Base-by-base conservation (phyloP, 2,113 vertebrate genomes). In the Zapus hudsonius region DNA sequence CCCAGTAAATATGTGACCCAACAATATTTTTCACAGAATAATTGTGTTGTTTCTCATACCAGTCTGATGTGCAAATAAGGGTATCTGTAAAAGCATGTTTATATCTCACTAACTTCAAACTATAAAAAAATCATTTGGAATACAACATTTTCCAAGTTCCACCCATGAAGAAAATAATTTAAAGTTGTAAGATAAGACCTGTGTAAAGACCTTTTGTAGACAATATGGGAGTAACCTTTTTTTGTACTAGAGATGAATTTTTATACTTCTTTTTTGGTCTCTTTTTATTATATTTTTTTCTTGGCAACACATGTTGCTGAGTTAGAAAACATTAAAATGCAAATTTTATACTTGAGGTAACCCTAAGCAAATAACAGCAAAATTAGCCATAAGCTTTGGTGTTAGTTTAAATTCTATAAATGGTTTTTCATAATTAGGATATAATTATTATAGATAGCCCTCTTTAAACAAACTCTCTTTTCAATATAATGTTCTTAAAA, bases 381-480 rank as follows among this genome's bases (percentile, higher is more conserved):
- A 25, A 82, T 83, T 85, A 86, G 81, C 42, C 64, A 61, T 64
- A 89, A 20, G 17, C 59, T 61, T 81, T 83, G 29, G 2, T 38
- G 7, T 83, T 96, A 92, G 23, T 76, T 90, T 95, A 86, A 92
- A 84, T 90, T 83, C 78, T 82, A 85, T 19, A 85, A 61, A 42
- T 78, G 69, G 29, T 69, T 92, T 10, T 88, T 90, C 90, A 79
- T 92, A 94, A 91, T 94, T 92, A 61, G 42, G 29, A 92, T 91
- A 57, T 86, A 92, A 88, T 75, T 84, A 69, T 42, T 52, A 29
- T 80, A 7, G 8, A 42, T 61, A 86, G 40, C 2, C 6, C 47
- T 36, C 86, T 31, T 90, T 76, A 95, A 64, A 72, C 22, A 80
- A 72, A 27, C 5, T 87, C 22, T 5, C 12, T 69, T 63, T 89